Evolutionary conservation across 2,888 invertebrate genomes (phyloP).

Genomic region (Thymelicus acteon): DNA sequence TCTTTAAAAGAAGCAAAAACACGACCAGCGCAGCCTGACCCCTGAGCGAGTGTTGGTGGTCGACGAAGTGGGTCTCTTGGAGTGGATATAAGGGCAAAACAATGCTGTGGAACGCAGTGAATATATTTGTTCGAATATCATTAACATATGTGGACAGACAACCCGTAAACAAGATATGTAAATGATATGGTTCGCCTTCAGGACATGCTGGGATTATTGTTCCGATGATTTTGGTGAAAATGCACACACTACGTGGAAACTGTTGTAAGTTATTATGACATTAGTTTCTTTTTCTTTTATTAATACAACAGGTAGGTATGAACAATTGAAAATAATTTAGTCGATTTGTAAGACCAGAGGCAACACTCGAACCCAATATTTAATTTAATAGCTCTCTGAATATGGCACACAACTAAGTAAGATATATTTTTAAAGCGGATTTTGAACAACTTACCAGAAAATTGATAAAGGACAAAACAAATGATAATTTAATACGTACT

Average conservation of each 20-base stretch:
- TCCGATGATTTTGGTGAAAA: constrained; percentile 50
- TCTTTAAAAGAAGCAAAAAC: constrained; percentile 63
- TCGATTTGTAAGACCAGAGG: no score
- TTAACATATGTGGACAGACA: constrained; percentile 70
- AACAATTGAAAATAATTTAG: no score
- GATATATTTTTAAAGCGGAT: no score
- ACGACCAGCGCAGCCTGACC: constrained; percentile 53
- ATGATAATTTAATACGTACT: no score
- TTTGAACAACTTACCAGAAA: no score
- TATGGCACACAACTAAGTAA: no score
- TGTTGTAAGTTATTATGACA: not conserved
- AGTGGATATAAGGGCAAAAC: constrained; percentile 56
- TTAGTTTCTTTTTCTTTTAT: no score
- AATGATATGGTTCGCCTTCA: constrained; percentile 62
- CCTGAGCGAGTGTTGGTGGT: constrained; percentile 7
- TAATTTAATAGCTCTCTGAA: no score
- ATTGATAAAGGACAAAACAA: no score
- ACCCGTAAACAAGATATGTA: constrained; percentile 75
- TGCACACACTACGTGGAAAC: not conserved
- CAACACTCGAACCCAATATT: no score
- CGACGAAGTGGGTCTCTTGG: constrained; percentile 45
- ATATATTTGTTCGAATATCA: constrained; percentile 75
- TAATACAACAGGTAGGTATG: no score
- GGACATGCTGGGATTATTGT: constrained; percentile 51
- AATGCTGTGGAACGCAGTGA: constrained; percentile 61